phyloP scores from a whole-genome alignment of 2,888 invertebrate species.

The Phorcus lineatus region DNA sequence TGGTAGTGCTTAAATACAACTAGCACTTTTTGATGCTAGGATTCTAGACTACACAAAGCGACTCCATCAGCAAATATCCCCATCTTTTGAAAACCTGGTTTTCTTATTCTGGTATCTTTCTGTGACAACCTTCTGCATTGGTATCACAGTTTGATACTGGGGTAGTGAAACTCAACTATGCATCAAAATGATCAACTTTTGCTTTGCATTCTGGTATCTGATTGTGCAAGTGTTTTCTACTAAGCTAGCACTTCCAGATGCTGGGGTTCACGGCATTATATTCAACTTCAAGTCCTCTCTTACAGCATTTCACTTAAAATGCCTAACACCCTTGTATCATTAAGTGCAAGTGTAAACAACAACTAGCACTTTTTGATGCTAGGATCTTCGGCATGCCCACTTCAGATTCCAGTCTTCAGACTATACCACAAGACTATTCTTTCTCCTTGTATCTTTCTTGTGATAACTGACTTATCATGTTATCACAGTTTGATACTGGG shows the following conservation, averaged over 20 bases:
- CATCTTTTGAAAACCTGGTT: background rate
- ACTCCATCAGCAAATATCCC: background rate
- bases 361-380: no score
- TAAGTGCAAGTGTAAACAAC: no score
- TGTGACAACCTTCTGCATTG: background rate
- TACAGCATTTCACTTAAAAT: no score
- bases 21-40: conserved; percentile 26
- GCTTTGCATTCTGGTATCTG: conserved; percentile 28
- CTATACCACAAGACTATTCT: background rate
- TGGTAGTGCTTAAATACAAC: conserved; percentile 10
- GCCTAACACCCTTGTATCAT: no score
- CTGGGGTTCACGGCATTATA: conserved; percentile 15
- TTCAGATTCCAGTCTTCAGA: no score
- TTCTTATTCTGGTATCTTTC: background rate
- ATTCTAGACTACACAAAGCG: background rate
- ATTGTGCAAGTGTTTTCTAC: conserved; percentile 36
- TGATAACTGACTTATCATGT: background rate
- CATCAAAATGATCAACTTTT: background rate
- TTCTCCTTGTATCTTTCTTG: background rate
- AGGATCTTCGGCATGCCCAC: no score
- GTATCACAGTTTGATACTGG: conserved; percentile 4
- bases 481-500: conserved; percentile 2
- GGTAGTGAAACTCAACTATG: background rate
- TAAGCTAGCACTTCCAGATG: conserved; percentile 43
- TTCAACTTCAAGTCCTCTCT: background rate